These are phyloP conservation scores for Lathamus discolor DNA, from an alignment of 2,113 vertebrate species.

Conservation along the genomic window DNA sequence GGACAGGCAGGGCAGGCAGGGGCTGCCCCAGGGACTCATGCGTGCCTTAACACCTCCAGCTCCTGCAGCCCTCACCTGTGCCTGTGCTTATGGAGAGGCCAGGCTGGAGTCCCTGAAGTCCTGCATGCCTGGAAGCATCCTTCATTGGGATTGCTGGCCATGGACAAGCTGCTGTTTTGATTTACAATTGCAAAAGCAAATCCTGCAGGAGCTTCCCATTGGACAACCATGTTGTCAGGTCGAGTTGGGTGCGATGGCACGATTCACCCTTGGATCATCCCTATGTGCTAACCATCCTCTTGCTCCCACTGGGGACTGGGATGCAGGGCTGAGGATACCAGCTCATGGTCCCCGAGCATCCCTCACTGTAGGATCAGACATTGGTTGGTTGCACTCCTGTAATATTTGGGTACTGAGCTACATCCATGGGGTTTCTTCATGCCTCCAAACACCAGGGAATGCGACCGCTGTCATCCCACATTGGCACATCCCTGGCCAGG, in stretches of 20 bases:
- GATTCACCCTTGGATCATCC: neutral
- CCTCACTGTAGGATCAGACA: neutral
- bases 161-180: neutral
- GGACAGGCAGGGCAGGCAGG: neutral
- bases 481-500: fast-evolving
- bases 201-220: neutral
- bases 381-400: neutral
- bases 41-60: neutral
- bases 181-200: neutral
- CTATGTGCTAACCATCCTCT: fast-evolving
- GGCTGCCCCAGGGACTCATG: neutral
- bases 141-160: neutral
- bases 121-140: neutral
- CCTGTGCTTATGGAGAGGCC: fast-evolving
- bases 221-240: fast-evolving
- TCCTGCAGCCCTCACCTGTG: fast-evolving
- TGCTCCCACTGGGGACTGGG: neutral
- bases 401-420: neutral
- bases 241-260: fast-evolving
- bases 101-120: neutral
- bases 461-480: fast-evolving
- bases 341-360: fast-evolving
- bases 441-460: fast-evolving
- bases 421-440: neutral
- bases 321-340: neutral